Base-by-base conservation (phyloP, 2,113 vertebrate genomes). In the Seriola aureovittata region DNA sequence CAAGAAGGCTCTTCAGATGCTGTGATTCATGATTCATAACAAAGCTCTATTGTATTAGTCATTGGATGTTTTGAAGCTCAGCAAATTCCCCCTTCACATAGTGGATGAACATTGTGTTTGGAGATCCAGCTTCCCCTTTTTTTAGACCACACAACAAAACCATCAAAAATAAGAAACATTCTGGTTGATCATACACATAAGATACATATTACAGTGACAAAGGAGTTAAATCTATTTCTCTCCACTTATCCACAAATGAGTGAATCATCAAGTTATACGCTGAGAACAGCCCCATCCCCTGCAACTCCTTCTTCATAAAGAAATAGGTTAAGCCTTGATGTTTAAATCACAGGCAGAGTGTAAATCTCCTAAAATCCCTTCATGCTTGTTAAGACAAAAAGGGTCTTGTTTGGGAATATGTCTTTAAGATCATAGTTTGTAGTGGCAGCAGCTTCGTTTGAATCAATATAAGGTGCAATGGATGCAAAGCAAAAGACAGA, bases 251-350 rank as follows among this genome's bases (percentile, higher is more conserved):
- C 71, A 82, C 79, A 82, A 72, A 87, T 83, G 67, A 87, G 66
- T 93, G 91, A 93, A 91, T 95, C 90, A 92, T 91, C 91, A 93
- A 75, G 85, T 94, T 88, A 71, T 81, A 73, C 64, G 70, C 67
- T 48, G 78, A 94, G 84, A 84, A 50, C 62, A 78, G 63, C 81
- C 66, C 52, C n/a, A 82, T 88, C 69, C 83, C 65, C 82, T 78
- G 74, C 70, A 87, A 85, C 85, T 90, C 71, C 80, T 86, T 93
- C 82, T 91, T 94, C 89, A 92, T 91, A 91, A 91, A 92, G 88
- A 94, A 94, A 94, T 93, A 93, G 89, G 91, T 93, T 94, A 93
- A 91, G 90, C 90, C 92, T 92, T 93, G 92, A 94, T 95, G 92
- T 94, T 93, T 91, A 91, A 94, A 93, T 93, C 89, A 86, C 89